A percentile compares a stretch with the other conserved stretches of the same genome.
phyloP scores from a whole-genome alignment of 2,797 vertebrate species.

The Perdix hodgsoniae region DNA sequence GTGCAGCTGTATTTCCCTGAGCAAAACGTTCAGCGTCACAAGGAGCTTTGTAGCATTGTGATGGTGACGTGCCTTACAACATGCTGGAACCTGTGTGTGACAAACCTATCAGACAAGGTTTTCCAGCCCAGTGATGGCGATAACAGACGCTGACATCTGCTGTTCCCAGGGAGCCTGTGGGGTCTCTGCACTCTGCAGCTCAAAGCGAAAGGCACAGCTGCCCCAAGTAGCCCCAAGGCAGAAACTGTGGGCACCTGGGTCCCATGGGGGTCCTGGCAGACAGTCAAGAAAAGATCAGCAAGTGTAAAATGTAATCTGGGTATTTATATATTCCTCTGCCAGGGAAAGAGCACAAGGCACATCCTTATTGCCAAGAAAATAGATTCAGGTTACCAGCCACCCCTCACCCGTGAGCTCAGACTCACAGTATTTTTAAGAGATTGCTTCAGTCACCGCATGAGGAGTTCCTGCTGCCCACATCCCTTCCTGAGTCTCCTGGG shows the following conservation, averaged over 20 bases:
- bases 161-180: neutral
- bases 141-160: neutral
- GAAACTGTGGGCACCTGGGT: rapidly evolving
- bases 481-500: neutral
- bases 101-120: neutral
- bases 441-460: neutral
- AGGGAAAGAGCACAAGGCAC: neutral
- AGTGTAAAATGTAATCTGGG: neutral
- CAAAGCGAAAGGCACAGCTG: neutral
- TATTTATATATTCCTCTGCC: neutral
- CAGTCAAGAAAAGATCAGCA: neutral
- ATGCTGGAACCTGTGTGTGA: neutral
- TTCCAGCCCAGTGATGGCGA: neutral
- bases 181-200: neutral
- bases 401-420: neutral
- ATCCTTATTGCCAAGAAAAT: neutral
- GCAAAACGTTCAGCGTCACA: neutral
- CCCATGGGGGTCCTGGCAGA: neutral
- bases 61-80: neutral
- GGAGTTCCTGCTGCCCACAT: neutral
- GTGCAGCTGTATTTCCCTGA: neutral
- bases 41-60: neutral
- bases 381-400: neutral
- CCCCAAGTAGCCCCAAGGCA: neutral
- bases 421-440: neutral